phyloP scores from a whole-genome alignment of 2,797 vertebrate species.

The Tachyglossus aculeatus region DNA sequence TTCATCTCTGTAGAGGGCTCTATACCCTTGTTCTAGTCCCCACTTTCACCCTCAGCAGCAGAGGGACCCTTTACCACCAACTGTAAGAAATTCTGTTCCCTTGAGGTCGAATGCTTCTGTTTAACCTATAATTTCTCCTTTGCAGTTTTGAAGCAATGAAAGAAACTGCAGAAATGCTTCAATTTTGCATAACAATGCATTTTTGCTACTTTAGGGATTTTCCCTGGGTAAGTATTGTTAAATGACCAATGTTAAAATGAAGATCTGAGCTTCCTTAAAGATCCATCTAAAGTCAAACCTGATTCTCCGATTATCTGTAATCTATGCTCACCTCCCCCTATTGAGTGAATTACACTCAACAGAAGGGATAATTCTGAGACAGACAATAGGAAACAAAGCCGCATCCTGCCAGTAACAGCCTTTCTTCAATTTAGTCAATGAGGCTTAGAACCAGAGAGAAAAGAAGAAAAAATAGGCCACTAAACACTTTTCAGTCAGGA shows the following conservation, averaged over 20 bases:
- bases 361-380: constrained; percentile 57
- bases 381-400: constrained; percentile 65
- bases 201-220: constrained; percentile 41
- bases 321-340: constrained; percentile 56
- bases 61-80: background rate
- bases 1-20: background rate
- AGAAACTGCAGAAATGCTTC: constrained; percentile 50
- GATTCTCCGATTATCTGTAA: constrained; percentile 49
- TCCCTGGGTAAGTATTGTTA: constrained; percentile 39
- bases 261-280: constrained; percentile 55
- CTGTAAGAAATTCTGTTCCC: constrained; percentile 18
- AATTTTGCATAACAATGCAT: constrained; percentile 56
- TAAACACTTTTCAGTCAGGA: constrained; percentile 63
- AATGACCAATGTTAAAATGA: constrained; percentile 50
- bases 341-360: constrained; percentile 39
- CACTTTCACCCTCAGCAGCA: background rate
- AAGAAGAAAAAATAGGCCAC: background rate
- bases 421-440: constrained; percentile 56
- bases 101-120: background rate
- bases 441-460: constrained; percentile 55
- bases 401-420: constrained; percentile 50
- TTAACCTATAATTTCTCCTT: constrained; percentile 19
- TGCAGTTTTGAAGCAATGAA: constrained; percentile 44
- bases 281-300: constrained; percentile 47
- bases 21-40: background rate